Evolutionary conservation across 2,888 invertebrate genomes (phyloP).

Genomic region (Caenorhabditis panamensis): DNA sequence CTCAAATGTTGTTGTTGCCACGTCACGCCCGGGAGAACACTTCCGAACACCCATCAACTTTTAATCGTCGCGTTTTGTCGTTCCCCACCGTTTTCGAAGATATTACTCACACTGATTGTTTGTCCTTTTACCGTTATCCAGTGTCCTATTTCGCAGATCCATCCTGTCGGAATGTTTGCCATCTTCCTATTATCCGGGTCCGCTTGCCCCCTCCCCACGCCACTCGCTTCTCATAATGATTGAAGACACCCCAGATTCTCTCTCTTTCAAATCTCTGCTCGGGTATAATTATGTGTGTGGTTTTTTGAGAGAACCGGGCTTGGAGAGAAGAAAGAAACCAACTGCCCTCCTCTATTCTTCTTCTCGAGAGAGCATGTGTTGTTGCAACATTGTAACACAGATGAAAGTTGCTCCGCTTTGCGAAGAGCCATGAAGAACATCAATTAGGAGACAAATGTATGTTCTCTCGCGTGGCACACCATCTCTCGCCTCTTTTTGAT

Average conservation of each 20-base stretch:
- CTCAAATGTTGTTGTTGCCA: constrained; percentile 53
- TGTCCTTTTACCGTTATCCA: too few relatives aligned
- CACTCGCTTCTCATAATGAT: constrained; percentile 39
- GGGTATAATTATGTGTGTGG: constrained; percentile 50
- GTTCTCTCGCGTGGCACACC: constrained; percentile 23
- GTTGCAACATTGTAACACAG: constrained; percentile 56
- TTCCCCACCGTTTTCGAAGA: background rate
- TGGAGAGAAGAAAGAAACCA: constrained; percentile 15
- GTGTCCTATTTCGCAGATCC: too few relatives aligned
- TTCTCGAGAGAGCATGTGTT: constrained; percentile 42
- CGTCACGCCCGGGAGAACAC: constrained; percentile 25
- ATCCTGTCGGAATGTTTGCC: background rate
- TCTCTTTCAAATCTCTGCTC: too few relatives aligned
- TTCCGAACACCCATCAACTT: constrained; percentile 51
- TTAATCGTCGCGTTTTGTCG: constrained; percentile 46
- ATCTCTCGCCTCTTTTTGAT: constrained; percentile 25
- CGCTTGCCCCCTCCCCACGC: background rate
- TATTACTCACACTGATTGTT: constrained; percentile 2
- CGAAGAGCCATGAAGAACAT: constrained; percentile 50
- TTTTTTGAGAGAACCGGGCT: constrained; percentile 31
- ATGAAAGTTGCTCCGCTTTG: constrained; percentile 19
- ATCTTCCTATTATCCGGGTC: background rate
- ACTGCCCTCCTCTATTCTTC: constrained; percentile 9
- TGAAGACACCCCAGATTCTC: constrained; percentile 23
- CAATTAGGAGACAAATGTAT: constrained; percentile 44